A percentile compares a stretch with the other conserved stretches of the same genome.
These are phyloP conservation scores for Anthoscopus minutus DNA, from an alignment of 2,113 vertebrate species.

Conservation along the genomic window DNA sequence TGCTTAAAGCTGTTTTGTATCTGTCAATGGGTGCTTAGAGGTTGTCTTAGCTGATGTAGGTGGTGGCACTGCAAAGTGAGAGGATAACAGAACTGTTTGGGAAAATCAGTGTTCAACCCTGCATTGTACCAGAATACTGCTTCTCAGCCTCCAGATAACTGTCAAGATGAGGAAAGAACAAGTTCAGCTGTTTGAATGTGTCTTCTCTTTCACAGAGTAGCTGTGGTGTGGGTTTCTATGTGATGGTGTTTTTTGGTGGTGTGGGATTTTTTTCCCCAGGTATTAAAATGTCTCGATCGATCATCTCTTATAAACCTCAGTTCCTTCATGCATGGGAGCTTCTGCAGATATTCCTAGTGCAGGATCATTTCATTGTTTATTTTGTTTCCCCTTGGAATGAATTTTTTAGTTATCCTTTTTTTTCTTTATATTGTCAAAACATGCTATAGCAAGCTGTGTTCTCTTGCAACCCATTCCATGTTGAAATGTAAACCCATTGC, in stretches of 20 bases:
- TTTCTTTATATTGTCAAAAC: neutral
- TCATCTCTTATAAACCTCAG: neutral
- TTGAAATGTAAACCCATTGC: constrained; percentile 45
- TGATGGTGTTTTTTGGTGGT: neutral
- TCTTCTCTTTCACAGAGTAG: neutral
- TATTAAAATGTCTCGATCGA: neutral
- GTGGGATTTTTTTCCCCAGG: accelerated
- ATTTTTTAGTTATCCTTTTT: neutral
- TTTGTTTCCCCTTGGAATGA: neutral
- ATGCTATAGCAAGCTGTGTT: constrained; percentile 27
- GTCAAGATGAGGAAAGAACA: neutral
- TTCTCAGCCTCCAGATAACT: neutral
- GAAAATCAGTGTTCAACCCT: neutral
- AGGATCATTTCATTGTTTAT: neutral
- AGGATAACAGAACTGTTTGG: neutral
- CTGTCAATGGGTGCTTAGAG: neutral
- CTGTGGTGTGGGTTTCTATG: neutral
- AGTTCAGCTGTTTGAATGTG: neutral
- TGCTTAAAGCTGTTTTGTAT: neutral
- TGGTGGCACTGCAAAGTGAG: neutral
- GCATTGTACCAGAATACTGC: neutral
- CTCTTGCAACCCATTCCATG: neutral
- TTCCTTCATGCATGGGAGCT: neutral
- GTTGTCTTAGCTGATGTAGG: neutral
- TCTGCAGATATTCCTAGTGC: neutral